phyloP scores from a whole-genome alignment of 2,888 invertebrate genomes.

The Hyalella azteca region DNA sequence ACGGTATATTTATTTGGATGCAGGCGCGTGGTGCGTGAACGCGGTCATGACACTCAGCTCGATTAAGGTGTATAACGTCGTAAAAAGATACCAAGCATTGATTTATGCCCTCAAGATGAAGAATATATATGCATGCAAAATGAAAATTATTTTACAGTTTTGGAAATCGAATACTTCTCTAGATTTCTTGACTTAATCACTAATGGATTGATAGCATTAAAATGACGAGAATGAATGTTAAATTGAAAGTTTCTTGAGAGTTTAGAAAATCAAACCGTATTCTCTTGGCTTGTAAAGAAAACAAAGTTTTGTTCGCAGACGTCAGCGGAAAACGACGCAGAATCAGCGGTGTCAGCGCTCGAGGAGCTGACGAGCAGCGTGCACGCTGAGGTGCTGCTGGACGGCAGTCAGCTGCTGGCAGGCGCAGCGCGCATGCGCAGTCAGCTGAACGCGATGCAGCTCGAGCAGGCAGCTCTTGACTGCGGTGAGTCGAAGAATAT shows the following conservation, averaged over 20 bases:
- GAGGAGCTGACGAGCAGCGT: not conserved
- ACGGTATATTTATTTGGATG: too few relatives aligned
- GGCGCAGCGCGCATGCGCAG: not conserved
- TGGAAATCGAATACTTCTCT: not conserved
- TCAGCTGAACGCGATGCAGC: constrained; percentile 29
- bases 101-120: too few relatives aligned
- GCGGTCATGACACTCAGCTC: too few relatives aligned
- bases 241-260: not conserved
- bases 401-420: constrained; percentile 34
- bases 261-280: not conserved
- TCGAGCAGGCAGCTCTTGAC: constrained; percentile 39
- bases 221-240: not conserved
- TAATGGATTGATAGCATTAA: not conserved
- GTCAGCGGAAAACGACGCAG: not conserved
- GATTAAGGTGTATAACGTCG: too few relatives aligned
- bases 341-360: not conserved
- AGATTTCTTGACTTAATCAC: not conserved
- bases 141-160: not conserved
- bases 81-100: too few relatives aligned
- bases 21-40: too few relatives aligned
- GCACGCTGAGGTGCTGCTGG: constrained; percentile 33
- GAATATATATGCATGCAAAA: not conserved
- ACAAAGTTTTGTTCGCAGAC: too few relatives aligned
- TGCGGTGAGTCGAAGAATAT: constrained; percentile 47
- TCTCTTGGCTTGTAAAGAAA: too few relatives aligned